These are phyloP conservation scores for Takifugu bimaculatus DNA, from an alignment of 2,113 vertebrate genomes.

Conservation along the genomic window DNA sequence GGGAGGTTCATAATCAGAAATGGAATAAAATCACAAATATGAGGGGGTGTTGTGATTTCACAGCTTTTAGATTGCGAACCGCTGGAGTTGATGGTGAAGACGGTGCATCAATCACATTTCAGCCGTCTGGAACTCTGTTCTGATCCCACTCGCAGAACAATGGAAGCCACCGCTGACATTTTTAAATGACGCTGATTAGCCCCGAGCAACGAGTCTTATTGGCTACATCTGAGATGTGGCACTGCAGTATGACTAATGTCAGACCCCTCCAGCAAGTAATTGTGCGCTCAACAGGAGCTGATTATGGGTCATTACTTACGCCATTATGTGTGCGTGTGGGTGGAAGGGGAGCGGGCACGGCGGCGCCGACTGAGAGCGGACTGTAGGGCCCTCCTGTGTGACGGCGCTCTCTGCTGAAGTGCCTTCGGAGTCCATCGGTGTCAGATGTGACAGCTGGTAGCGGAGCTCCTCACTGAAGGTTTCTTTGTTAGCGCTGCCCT, in stretches of 20 bases:
- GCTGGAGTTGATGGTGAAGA: too few relatives aligned
- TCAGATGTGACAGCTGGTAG: conserved; percentile 25
- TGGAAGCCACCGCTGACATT: conserved; percentile 1
- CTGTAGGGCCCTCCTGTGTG: conserved; percentile 21
- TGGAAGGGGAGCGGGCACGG: conserved; percentile 4
- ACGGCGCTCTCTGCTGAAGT: conserved; percentile 28
- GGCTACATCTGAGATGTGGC: conserved; percentile 15
- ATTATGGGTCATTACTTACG: conserved; percentile 48
- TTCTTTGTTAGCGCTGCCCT: not conserved
- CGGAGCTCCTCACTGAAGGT: conserved; percentile 1
- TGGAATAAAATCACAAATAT: too few relatives aligned
- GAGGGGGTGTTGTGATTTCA: too few relatives aligned
- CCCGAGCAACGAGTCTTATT: conserved; percentile 14
- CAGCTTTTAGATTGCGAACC: too few relatives aligned
- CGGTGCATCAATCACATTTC: not conserved
- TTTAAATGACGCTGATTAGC: conserved; percentile 9
- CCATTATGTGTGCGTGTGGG: conserved; percentile 22
- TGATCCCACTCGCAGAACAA: conserved; percentile 8
- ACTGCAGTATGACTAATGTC: conserved; percentile 42
- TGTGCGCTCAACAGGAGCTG: conserved; percentile 49
- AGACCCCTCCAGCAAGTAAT: conserved; percentile 41
- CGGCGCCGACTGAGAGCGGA: conserved; percentile 9
- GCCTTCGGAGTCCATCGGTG: conserved; percentile 13
- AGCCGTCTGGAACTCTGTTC: not conserved
- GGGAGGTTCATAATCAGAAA: too few relatives aligned